Base-by-base conservation (phyloP, 1,140 invertebrate genomes). In the Microplitis demolitor region DNA sequence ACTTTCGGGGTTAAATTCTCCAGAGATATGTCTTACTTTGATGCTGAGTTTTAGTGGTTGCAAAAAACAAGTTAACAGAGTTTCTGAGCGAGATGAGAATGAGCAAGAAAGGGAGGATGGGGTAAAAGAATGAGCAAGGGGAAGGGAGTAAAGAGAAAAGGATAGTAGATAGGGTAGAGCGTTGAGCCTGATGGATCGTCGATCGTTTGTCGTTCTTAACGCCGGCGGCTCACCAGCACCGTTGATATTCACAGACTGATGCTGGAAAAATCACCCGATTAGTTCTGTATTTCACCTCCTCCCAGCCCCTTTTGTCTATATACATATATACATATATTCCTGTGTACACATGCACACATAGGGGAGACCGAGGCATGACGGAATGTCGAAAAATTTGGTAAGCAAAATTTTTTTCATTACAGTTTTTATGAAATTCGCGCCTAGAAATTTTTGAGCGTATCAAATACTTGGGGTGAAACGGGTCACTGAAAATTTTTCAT, bases 181-280 rank as follows among this genome's bases (percentile, higher is more conserved):
- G 76, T 82, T 85, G 84, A 86, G 85, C 85, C 83, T 86, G 84
- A 87, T 85, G 81, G 83, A 86, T 86, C 79, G 85, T 75, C 82
- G 80, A 86, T 85, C 85, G 83, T 86, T 87, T 86, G 82, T 87
- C 85, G 84, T 86, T 84, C 84, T 87, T 86, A 87, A 81, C 79
- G 82, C 83, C 78, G 37, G 34, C 75, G 79, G 81, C 79, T 83
- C 81, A 83, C 78, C 77, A 77, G 67, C 76, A 61, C 78, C 81
- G 83, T 86, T 71, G 62, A 71, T 71, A 71, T 75, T 75, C 73
- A 75, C 73, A 51, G 70, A 75, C 73, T 75, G 73, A 75, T 75
- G 73, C 69, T 14, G 56, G 64, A 75, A 75, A 71, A 71, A 71
- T 71, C 61, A 71, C 69, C 69, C 69, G 69, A 71, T 71, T 71